Percentiles rank a stretch among this genome's conserved stretches.
Evolutionary conservation across 1,140 invertebrate species (phyloP).

Genomic region (Amphibalanus amphitrite): DNA sequence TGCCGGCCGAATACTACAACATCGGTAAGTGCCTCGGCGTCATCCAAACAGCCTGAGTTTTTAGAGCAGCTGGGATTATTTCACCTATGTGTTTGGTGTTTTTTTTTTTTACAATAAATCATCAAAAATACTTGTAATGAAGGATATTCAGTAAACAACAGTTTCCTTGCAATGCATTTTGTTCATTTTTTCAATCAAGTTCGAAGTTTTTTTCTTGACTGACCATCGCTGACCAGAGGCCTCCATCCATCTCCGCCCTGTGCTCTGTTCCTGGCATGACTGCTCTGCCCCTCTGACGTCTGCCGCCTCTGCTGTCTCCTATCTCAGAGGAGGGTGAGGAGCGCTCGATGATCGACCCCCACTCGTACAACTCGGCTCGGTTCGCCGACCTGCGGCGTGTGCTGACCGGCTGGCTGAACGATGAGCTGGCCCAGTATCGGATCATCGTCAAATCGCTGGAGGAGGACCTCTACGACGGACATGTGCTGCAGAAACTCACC

Average conservation of each 20-base stretch:
- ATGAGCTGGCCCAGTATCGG: constrained; percentile 86
- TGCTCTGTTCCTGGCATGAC: background rate
- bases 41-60: too few relatives aligned
- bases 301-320: constrained; percentile 11
- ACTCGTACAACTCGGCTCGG: constrained; percentile 68
- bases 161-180: background rate
- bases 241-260: background rate
- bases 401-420: constrained; percentile 96
- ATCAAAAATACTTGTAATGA: too few relatives aligned
- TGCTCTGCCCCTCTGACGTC: background rate
- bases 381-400: constrained; percentile 69
- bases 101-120: too few relatives aligned
- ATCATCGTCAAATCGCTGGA: constrained; percentile 95
- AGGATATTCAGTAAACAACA: background rate
- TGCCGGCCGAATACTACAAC: constrained; percentile 80
- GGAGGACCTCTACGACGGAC: constrained; percentile 97
- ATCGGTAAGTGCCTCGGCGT: constrained; percentile 56
- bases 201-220: background rate
- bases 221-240: too few relatives aligned
- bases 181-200: background rate
- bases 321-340: constrained; percentile 84
- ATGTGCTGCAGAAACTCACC: constrained; percentile 89
- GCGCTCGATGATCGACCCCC: constrained; percentile 81
- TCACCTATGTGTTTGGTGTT: too few relatives aligned
- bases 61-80: too few relatives aligned